Evolutionary conservation across 2,113 vertebrate species (phyloP).

Genomic region (Syngnathoides biaculeatus): DNA sequence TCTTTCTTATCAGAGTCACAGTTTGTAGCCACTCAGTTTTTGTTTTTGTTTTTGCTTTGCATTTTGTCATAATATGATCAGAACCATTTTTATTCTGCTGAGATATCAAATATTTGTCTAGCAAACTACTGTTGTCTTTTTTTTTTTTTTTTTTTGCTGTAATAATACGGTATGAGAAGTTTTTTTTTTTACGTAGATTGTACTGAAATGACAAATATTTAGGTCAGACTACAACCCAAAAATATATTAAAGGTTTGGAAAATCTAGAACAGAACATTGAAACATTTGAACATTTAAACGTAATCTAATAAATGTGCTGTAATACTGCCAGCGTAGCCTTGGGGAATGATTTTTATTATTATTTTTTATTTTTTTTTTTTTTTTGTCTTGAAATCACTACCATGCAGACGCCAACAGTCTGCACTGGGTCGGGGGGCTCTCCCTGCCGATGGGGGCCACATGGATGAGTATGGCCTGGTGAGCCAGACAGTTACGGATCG

Average conservation of each 20-base stretch:
- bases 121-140: too few relatives aligned
- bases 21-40: slow-evolving; percentile 53
- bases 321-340: slow-evolving; percentile 14
- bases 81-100: too few relatives aligned
- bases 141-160: too few relatives aligned
- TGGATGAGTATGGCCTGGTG: slow-evolving; percentile 58
- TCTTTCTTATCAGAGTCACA: slow-evolving; percentile 61
- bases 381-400: slow-evolving; percentile 22
- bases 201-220: slow-evolving; percentile 1
- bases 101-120: too few relatives aligned
- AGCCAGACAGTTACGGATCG: slow-evolving; percentile 67
- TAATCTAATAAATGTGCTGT: slow-evolving; percentile 10
- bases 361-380: background rate
- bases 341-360: slow-evolving; percentile 2
- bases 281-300: background rate
- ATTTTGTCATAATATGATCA: too few relatives aligned
- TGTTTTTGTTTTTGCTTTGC: slow-evolving; percentile 31
- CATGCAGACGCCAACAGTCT: slow-evolving; percentile 26
- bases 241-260: background rate
- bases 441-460: slow-evolving; percentile 48
- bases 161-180: background rate
- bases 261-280: background rate
- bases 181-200: background rate
- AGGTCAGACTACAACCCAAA: background rate
- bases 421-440: slow-evolving; percentile 17